phyloP scores from a whole-genome alignment of 2,113 vertebrate genomes.

The Proteles cristata region DNA sequence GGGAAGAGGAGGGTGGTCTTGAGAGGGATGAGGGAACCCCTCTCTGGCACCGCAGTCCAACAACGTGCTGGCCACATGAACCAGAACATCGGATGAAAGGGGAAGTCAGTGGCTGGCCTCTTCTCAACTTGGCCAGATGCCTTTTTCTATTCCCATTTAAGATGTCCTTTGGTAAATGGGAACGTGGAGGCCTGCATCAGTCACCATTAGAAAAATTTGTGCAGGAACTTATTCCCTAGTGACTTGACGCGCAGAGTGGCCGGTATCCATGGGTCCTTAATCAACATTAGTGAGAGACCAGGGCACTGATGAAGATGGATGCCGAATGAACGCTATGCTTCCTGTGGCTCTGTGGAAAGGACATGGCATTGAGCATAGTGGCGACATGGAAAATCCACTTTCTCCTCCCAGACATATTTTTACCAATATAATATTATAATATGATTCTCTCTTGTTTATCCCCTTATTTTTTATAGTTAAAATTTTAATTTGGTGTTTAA shows the following conservation, averaged over 20 bases:
- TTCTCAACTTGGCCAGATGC: constrained; percentile 17
- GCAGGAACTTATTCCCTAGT: background rate
- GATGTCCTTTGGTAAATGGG: constrained; percentile 41
- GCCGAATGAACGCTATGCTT: background rate
- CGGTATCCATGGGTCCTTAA: background rate
- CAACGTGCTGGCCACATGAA: background rate
- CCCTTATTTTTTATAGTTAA: constrained; percentile 75
- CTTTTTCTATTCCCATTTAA: constrained; percentile 5
- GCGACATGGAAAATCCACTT: constrained; percentile 48
- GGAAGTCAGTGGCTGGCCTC: background rate
- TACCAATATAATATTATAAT: constrained; percentile 64
- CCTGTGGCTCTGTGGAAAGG: background rate
- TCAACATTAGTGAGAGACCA: background rate
- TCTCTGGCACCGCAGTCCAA: background rate
- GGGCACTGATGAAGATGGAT: background rate
- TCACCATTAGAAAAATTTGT: constrained; percentile 55
- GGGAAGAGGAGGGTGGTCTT: background rate
- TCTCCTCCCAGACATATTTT: constrained; percentile 43
- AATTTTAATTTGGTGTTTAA: constrained; percentile 77
- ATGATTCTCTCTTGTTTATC: constrained; percentile 65
- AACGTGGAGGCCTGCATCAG: background rate
- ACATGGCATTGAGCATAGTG: background rate
- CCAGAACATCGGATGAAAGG: constrained; percentile 9
- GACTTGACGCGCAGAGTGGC: constrained; percentile 23
- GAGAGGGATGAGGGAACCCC: background rate